phyloP scores from a whole-genome alignment of 1,140 invertebrate genomes.

The Temnothorax nylanderi region DNA sequence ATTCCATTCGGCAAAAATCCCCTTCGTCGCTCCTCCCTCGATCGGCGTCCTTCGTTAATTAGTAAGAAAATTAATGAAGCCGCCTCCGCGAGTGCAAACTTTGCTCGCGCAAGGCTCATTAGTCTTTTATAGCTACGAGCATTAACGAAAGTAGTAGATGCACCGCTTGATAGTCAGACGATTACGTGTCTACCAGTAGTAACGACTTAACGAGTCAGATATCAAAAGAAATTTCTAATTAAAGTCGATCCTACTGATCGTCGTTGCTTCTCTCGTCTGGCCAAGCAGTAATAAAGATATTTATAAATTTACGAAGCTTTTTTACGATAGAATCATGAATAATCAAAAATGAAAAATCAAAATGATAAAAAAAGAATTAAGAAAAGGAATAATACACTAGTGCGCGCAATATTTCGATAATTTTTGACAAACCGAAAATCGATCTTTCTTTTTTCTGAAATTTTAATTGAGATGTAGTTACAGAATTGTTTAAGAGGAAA shows the following conservation, averaged over 20 bases:
- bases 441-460: not conserved
- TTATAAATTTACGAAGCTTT: conserved; percentile 8
- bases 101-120: conserved; percentile 47
- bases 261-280: not conserved
- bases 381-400: not conserved
- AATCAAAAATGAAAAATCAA: not conserved
- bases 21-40: not conserved
- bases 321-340: not conserved
- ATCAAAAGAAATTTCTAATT: conserved; percentile 34
- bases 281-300: not conserved
- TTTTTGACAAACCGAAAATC: not conserved
- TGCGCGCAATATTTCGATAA: not conserved
- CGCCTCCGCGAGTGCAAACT: conserved; percentile 30
- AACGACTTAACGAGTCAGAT: conserved; percentile 8
- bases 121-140: conserved; percentile 37
- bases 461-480: not conserved
- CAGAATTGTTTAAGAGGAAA: not conserved
- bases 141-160: conserved; percentile 56
- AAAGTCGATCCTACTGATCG: not conserved
- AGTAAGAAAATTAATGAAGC: conserved; percentile 61
- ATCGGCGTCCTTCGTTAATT: conserved; percentile 55
- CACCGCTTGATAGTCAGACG: conserved; percentile 27
- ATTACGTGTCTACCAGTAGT: conserved; percentile 33
- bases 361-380: not conserved
- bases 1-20: conserved; percentile 51